These are phyloP conservation scores for Achlya flavicornis DNA, from an alignment of 2,888 invertebrate genomes.

Conservation along the genomic window DNA sequence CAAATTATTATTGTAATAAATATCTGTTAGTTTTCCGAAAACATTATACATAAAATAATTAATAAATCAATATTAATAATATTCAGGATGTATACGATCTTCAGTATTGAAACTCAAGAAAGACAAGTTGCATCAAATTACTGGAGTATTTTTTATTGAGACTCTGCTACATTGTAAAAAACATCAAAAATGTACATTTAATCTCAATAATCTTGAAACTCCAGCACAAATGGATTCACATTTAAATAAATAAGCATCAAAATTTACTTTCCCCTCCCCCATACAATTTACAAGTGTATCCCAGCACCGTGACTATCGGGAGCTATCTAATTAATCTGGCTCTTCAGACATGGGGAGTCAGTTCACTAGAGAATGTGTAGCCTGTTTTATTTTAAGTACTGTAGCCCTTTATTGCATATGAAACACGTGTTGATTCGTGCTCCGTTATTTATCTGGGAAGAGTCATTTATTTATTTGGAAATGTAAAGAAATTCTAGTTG, in stretches of 20 bases:
- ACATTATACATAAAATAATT: no score
- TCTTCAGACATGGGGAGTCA: conserved; percentile 19
- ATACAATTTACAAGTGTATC: conserved; percentile 41
- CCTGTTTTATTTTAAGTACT: conserved; percentile 10
- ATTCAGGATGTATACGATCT: no score
- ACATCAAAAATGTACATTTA: neutral
- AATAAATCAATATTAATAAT: no score
- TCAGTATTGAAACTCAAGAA: no score
- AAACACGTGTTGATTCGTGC: conserved; percentile 8
- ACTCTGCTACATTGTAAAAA: no score
- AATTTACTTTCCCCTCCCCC: conserved; percentile 34
- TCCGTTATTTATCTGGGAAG: neutral
- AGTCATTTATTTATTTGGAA: neutral
- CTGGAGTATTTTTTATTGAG: no score
- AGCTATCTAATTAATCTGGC: conserved; percentile 69
- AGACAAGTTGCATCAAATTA: no score
- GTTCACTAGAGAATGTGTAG: conserved; percentile 8
- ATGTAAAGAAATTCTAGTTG: neutral
- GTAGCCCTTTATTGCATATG: neutral
- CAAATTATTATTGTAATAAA: no score
- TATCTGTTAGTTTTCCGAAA: no score
- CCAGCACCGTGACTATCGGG: conserved; percentile 54
- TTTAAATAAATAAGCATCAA: conserved; percentile 16
- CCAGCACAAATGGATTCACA: neutral
- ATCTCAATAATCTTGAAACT: neutral